Percentiles rank a stretch among this genome's conserved stretches.
Conservation (phyloP, 2,797 vertebrate genomes). For the Rhinella marina region DNA sequence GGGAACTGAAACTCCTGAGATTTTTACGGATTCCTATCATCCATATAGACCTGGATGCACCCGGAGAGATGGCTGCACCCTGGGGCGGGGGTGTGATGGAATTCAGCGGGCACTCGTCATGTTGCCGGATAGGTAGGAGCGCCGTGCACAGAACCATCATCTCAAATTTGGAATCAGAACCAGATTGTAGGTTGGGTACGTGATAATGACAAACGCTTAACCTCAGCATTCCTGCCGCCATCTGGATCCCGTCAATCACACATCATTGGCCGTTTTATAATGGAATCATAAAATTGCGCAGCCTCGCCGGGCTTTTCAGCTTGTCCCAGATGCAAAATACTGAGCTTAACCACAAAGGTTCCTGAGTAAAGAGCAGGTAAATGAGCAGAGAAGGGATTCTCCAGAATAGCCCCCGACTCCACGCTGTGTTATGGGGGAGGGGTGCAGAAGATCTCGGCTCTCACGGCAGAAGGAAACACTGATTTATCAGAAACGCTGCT, state of each 20-base stretch:
- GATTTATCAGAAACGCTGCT: not conserved
- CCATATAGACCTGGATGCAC: not conserved
- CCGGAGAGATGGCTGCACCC: not conserved
- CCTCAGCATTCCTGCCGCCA: not conserved
- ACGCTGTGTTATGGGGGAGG: not conserved
- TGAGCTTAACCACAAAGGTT: slow-evolving; percentile 21
- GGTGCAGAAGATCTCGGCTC: not conserved
- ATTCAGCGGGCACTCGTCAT: not conserved
- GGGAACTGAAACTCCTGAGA: not conserved
- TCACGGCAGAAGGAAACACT: not conserved
- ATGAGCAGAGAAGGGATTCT: slow-evolving; percentile 36
- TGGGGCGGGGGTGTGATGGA: not conserved
- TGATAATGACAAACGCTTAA: slow-evolving; percentile 45
- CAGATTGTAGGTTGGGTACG: slow-evolving; percentile 55
- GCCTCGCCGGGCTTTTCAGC: slow-evolving; percentile 52
- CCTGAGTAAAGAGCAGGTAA: slow-evolving; percentile 50
- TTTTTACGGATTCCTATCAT: not conserved
- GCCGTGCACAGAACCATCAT: slow-evolving; percentile 11
- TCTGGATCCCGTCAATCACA: slow-evolving; percentile 47
- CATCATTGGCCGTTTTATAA: slow-evolving; percentile 39
- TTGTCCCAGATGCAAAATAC: slow-evolving; percentile 54
- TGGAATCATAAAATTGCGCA: slow-evolving; percentile 52
- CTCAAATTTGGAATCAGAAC: slow-evolving; percentile 48
- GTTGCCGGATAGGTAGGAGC: not conserved
- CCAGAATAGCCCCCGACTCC: not conserved